These are phyloP conservation scores for Listrodromus nycthemerus DNA, from an alignment of 2,888 invertebrate species.

Conservation along the genomic window DNA sequence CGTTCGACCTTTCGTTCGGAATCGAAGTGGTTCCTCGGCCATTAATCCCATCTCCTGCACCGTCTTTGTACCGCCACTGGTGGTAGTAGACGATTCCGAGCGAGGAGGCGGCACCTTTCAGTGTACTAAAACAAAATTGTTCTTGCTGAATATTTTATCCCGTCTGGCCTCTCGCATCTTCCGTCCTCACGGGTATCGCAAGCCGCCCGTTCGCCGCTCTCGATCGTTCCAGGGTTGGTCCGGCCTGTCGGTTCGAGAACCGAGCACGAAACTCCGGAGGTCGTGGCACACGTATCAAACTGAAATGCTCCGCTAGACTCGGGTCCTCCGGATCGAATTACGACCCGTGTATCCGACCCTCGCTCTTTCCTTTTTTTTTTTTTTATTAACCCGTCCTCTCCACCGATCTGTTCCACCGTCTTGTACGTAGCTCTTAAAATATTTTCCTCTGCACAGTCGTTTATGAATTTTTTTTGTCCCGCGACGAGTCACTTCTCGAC, in stretches of 20 bases:
- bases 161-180: conserved; percentile 55
- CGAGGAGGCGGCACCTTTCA: conserved; percentile 65
- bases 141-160: conserved; percentile 74
- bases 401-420: not conserved
- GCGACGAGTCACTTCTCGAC: conserved; percentile 37
- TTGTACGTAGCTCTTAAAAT: conserved; percentile 33
- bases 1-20: conserved; percentile 41
- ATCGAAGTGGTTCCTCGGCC: conserved; percentile 57
- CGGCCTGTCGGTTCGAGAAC: conserved; percentile 36
- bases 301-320: conserved; percentile 53
- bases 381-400: conserved; percentile 4
- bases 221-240: conserved; percentile 63
- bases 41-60: conserved; percentile 47
- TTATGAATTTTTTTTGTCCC: conserved; percentile 14
- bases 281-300: conserved; percentile 57
- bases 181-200: conserved; percentile 46
- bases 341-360: conserved; percentile 55
- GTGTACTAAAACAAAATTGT: conserved; percentile 74
- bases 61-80: conserved; percentile 68
- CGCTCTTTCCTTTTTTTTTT: conserved; percentile 29
- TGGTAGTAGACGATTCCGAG: conserved; percentile 64
- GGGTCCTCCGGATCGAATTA: conserved; percentile 64
- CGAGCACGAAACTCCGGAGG: conserved; percentile 47
- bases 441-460: conserved; percentile 44
- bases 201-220: conserved; percentile 52